These are phyloP conservation scores for Phoeniculus purpureus DNA, from an alignment of 2,797 vertebrate genomes.

Conservation along the genomic window DNA sequence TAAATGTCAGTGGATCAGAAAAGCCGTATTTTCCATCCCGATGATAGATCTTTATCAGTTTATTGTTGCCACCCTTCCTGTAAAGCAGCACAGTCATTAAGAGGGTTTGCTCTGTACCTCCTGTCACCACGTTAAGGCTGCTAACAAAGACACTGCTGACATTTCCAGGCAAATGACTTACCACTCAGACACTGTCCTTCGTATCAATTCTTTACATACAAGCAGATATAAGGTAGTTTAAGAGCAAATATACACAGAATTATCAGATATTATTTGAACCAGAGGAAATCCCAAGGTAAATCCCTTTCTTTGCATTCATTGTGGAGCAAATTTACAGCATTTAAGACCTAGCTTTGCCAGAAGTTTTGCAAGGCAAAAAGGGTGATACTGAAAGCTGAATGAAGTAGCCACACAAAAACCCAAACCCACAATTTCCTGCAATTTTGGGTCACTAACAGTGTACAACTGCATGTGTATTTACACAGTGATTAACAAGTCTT, in stretches of 20 bases:
- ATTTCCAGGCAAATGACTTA: not conserved
- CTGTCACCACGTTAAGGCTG: not conserved
- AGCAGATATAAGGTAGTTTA: not conserved
- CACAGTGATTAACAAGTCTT: slow-evolving; percentile 12
- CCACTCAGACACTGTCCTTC: not conserved
- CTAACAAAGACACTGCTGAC: not conserved
- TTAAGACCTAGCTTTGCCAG: slow-evolving; percentile 1
- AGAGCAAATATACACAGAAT: slow-evolving; percentile 27
- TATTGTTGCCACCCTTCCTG: slow-evolving; percentile 97
- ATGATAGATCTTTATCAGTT: slow-evolving; percentile 97
- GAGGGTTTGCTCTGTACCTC: not conserved
- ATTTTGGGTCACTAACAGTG: not conserved
- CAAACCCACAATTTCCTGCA: slow-evolving; percentile 14
- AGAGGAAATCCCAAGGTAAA: slow-evolving; percentile 49
- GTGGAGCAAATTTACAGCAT: not conserved
- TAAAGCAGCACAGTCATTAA: slow-evolving; percentile 46
- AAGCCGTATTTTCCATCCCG: slow-evolving; percentile 93
- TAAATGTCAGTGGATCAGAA: slow-evolving; percentile 93
- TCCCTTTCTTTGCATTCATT: slow-evolving; percentile 18
- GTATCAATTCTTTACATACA: not conserved
- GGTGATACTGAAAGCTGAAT: slow-evolving; percentile 8
- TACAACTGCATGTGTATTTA: not conserved
- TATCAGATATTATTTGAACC: slow-evolving; percentile 38
- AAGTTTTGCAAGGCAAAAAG: slow-evolving; percentile 27
- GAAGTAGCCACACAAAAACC: not conserved